A percentile compares a stretch with the other conserved stretches of the same genome.
These are phyloP conservation scores for Synaphobranchus kaupii DNA, from an alignment of 2,797 vertebrate species.

Conservation along the genomic window DNA sequence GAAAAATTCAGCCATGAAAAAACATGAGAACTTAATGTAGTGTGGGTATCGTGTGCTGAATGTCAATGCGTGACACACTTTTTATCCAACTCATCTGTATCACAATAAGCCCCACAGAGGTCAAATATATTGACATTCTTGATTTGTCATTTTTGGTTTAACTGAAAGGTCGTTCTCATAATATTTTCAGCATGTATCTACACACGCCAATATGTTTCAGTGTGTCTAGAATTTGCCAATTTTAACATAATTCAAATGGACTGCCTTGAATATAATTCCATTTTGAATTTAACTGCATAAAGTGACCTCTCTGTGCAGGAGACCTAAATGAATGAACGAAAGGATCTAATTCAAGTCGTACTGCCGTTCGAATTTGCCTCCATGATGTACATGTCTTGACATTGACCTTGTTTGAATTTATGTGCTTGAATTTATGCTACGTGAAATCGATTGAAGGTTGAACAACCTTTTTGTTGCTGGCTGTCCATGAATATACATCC, in stretches of 20 bases:
- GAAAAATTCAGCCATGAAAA: not conserved
- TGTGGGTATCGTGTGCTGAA: not conserved
- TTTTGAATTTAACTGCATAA: not conserved
- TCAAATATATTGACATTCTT: not conserved
- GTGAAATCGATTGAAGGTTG: conserved; percentile 3
- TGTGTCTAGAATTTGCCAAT: not conserved
- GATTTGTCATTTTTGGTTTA: not conserved
- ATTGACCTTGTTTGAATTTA: conserved; percentile 10
- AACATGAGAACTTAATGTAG: not conserved
- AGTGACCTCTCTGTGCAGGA: not conserved
- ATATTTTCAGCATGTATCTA: not conserved
- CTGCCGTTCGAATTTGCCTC: not conserved
- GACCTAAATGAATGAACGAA: not conserved
- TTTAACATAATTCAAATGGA: not conserved
- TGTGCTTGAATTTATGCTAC: not conserved
- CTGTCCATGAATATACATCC: not conserved
- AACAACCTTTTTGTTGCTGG: not conserved
- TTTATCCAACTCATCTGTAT: not conserved
- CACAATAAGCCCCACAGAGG: not conserved
- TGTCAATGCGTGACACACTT: not conserved
- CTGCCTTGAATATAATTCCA: not conserved
- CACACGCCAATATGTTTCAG: not conserved
- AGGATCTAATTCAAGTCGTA: not conserved
- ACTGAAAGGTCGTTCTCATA: not conserved
- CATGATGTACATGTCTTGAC: not conserved